phyloP scores from a whole-genome alignment of 2,888 invertebrate genomes.

The Troilus luridus region DNA sequence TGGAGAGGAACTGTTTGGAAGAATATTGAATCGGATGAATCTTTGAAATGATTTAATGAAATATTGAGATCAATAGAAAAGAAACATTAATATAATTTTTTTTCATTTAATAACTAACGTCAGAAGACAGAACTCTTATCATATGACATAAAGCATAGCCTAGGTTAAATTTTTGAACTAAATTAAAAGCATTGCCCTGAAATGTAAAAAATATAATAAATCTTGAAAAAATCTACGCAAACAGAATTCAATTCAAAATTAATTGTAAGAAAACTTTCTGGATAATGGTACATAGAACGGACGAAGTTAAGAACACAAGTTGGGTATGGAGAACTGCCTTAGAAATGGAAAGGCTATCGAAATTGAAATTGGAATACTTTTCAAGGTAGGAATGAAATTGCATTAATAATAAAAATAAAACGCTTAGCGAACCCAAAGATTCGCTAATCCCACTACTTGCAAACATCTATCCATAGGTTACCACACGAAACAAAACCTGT shows the following conservation, averaged over 20 bases:
- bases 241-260: background rate
- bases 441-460: no score
- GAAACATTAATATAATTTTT: background rate
- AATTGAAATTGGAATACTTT: background rate
- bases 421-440: no score
- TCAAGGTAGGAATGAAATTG: background rate
- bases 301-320: background rate
- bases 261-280: background rate
- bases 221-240: background rate
- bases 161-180: background rate
- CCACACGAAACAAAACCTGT: no score
- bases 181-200: background rate
- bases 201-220: background rate
- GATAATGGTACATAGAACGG: background rate
- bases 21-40: background rate
- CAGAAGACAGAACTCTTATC: background rate
- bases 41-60: no score
- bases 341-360: background rate
- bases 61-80: no score
- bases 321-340: background rate
- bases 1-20: background rate
- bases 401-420: background rate
- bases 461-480: no score
- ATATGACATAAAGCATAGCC: background rate
- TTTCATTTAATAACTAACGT: background rate